Evolutionary conservation across 2,888 invertebrate genomes (phyloP), one percentile per base, ranked within the genome.

Genomic region (Polydesmus complanatus): DNA sequence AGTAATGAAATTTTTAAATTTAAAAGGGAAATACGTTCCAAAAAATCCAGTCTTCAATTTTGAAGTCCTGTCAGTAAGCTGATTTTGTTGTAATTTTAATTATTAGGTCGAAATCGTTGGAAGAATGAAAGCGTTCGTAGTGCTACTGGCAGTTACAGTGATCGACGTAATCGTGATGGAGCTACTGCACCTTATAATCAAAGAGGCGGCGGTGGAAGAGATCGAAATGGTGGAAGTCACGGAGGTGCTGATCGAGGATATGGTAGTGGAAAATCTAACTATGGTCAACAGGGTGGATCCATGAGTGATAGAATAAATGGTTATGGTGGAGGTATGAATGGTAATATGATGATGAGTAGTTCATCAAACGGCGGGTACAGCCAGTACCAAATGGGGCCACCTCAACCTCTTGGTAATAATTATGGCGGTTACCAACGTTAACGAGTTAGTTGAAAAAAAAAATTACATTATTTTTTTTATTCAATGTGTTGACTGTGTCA

Each of bases 241-340:
- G 51, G 57, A 26, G 50, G 27, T 14, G 22, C 21, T 25, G 54
- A 48, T 8, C 19, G 27, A n/a, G 27, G 59, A 2, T n/a, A n/a
- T n/a, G 2, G 58, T 2, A 11, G 21, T 22, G 22, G 53, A 25
- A 47, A 48, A 11, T 54, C 51, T 14, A 22, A 18, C 23, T 21
- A 25, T 22, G 23, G 25, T 25, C 48, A 47, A 47, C 48, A 47
- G 48, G 54, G 54, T 54, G 23, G 51, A 8, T 5, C 51, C n/a
- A 51, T 51, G 51, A 19, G 54, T n/a, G 54, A 53, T 19, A 23
- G 54, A 19, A 51, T 11, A 21, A 52, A 62, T 37, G 58, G 54
- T 19, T 18, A 54, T 19, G 54, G 56, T 25, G 60, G 61, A 26
- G 55, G 27, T 2, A 60, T 51, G 51, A 51, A 51, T 21, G 51